Conservation (phyloP, 2,797 vertebrate species). For the Pelochelys cantorii region DNA sequence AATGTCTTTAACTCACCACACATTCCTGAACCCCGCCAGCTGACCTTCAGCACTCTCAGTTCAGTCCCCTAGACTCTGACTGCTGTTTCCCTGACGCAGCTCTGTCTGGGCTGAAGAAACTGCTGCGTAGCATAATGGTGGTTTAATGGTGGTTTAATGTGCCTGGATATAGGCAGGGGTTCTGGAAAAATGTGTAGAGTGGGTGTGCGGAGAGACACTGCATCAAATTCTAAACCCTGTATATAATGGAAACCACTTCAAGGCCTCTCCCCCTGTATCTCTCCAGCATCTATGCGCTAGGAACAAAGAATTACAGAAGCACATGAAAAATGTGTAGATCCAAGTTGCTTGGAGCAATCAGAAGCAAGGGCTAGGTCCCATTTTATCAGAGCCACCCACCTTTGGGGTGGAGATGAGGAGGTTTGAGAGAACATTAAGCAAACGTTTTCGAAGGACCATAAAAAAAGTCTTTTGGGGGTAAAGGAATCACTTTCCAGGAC, state of each 20-base stretch:
- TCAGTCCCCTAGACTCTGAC: not conserved
- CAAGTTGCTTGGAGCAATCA: not conserved
- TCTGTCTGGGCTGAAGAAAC: not conserved
- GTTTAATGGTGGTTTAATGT: no score
- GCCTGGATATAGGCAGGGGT: no score
- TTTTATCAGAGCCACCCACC: not conserved
- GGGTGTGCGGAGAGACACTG: no score
- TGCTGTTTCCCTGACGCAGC: not conserved
- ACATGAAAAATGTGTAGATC: not conserved
- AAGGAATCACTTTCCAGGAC: not conserved
- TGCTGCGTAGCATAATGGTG: not conserved
- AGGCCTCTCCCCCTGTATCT: no score
- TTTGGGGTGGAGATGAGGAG: not conserved
- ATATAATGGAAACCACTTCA: no score
- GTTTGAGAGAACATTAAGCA: not conserved
- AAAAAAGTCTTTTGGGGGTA: not conserved
- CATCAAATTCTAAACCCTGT: no score
- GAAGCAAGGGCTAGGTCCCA: not conserved
- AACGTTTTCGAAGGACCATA: not conserved
- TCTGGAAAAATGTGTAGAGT: no score
- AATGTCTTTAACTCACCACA: conserved; percentile 29
- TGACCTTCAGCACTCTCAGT: not conserved
- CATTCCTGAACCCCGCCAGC: conserved; percentile 5
- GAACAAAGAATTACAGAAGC: not conserved
- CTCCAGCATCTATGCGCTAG: not conserved